These are phyloP conservation scores for chimpanzee (Pan troglodytes) DNA, from an alignment of 2,113 vertebrate genomes.

Conservation along the genomic window NHGRI_mPanTro3-v2.1_pri NC_072401.2:122963001-122963500, in stretches of 20 bases:
- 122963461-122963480: no score
- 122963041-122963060: no score
- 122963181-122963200: background rate
- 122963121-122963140: background rate
- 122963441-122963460: no score
- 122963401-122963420: no score
- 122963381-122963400: no score
- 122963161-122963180: background rate
- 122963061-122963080: background rate
- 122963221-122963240: background rate
- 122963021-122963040: background rate
- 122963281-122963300: no score
- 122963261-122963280: background rate
- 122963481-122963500: no score
- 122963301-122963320: background rate
- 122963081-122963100: background rate
- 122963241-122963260: background rate
- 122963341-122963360: no score
- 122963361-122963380: no score
- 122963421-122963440: no score
- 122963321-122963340: no score
- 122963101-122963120: background rate
- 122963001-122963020: background rate
- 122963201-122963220: background rate
- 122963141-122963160: background rate